Base-by-base conservation (phyloP, 2,888 invertebrate species). In the Leptopterna dolabrata region DNA sequence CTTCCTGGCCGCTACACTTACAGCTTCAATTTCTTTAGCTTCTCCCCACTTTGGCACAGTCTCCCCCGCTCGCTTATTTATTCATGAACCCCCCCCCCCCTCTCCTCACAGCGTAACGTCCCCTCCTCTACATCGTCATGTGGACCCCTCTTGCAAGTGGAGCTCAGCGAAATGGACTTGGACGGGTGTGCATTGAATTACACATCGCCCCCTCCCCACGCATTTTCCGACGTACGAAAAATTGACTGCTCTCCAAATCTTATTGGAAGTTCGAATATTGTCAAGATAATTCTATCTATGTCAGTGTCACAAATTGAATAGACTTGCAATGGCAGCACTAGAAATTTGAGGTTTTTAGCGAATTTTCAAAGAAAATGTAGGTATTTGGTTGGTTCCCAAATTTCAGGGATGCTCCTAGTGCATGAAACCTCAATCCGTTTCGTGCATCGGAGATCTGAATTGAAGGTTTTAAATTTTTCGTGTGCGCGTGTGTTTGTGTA, bases 1-100 rank as follows among this genome's bases (percentile, higher is more conserved):
- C 70, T 55, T 70, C 70, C 36, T 70, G 70, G n/a, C 63, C 70
- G 55, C 63, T 70, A 70, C 83, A 83, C 83, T 70, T 83, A 83
- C 83, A 83, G 83, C 83, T 83, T 83, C 83, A 83, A 83, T 83
- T 83, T 83, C 83, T 83, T 83, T 70, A 70, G 55, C 70, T 36
- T 19, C 27, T 70, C 41, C 83, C 78, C 45, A 78, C 78, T 78
- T 78, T 78, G 45, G 78, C 29, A 36, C 76, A 41, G 19, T 70
- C 63, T 83, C 83, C 63, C 83, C 19, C 27, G 9, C 41, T 70
- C 70, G 30, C 30, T 70, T 83, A 83, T 83, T 83, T 83, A 83
- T 83, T 83, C 83, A 83, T 83, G 83, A 70, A 36, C 43, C 55
- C 63, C 24, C 41, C 70, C 63, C 19, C 70, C n/a, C 13, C 30